These are phyloP conservation scores for Aphaenogaster rudis DNA, from an alignment of 1,140 invertebrate genomes.

Conservation along the genomic window DNA sequence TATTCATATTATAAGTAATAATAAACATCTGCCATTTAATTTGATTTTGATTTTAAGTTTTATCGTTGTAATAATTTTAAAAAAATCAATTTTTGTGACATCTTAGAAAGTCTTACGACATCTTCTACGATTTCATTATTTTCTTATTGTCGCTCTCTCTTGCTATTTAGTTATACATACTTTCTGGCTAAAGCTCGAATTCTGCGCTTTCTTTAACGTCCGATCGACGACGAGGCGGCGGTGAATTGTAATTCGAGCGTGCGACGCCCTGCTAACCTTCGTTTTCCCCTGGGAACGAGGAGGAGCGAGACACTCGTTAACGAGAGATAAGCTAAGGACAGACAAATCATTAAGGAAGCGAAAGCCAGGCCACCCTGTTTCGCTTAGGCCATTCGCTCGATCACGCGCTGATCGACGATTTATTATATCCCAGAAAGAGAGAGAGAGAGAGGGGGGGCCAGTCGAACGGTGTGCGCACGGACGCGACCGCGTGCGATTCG, in stretches of 20 bases:
- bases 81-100: neutral
- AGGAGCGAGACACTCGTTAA: slow-evolving; percentile 67
- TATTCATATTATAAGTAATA: neutral
- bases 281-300: slow-evolving; percentile 29
- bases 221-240: neutral
- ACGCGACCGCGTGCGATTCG: slow-evolving; percentile 40
- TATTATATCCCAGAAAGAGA: slow-evolving; percentile 66
- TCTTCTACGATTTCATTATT: slow-evolving; percentile 1
- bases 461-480: slow-evolving; percentile 1
- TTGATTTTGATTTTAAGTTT: slow-evolving; percentile 16
- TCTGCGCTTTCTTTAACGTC: neutral
- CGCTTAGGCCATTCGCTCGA: slow-evolving; percentile 70
- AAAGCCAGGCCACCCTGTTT: slow-evolving; percentile 72
- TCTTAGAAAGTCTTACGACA: slow-evolving; percentile 18
- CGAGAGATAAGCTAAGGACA: slow-evolving; percentile 71
- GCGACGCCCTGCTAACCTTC: slow-evolving; percentile 27
- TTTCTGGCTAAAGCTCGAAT: neutral
- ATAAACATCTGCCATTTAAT: neutral
- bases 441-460: slow-evolving; percentile 13
- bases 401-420: slow-evolving; percentile 74
- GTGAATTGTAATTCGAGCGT: slow-evolving; percentile 14
- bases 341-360: slow-evolving; percentile 69
- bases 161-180: neutral
- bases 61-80: neutral
- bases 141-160: neutral